Percentiles rank a stretch among this genome's conserved stretches.
Conservation (phyloP, 2,113 vertebrate genomes). For the Spilogale gracilis region DNA sequence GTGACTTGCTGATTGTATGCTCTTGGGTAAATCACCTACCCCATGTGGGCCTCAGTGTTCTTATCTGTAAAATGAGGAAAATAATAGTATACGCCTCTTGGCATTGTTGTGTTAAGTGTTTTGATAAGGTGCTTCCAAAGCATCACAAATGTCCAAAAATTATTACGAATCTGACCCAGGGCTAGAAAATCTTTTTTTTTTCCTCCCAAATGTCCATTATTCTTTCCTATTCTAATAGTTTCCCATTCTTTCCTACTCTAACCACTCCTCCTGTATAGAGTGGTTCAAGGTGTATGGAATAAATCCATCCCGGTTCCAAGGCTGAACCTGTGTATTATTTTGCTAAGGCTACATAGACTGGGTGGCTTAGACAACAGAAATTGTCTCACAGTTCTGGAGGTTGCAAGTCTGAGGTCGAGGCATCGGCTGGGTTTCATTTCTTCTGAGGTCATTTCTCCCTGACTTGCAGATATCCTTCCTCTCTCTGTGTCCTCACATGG, state of each 20-base stretch:
- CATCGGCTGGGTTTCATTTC: not conserved
- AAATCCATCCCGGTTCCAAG: not conserved
- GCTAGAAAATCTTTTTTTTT: not conserved
- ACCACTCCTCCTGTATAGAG: not conserved
- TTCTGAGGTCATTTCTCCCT: not conserved
- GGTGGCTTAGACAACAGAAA: not conserved
- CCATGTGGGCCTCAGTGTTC: not conserved
- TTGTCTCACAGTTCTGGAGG: not conserved
- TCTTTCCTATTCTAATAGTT: not conserved
- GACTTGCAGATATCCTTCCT: not conserved
- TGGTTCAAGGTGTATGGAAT: not conserved
- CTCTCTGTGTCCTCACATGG: not conserved
- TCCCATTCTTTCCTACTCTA: not conserved
- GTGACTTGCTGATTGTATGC: not conserved
- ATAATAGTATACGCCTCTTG: not conserved
- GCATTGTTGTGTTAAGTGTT: not conserved
- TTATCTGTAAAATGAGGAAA: not conserved
- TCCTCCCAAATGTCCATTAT: not conserved
- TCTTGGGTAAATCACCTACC: not conserved
- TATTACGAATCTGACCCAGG: not conserved
- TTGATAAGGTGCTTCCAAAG: not conserved
- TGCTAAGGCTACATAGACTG: not conserved
- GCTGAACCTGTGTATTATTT: not conserved
- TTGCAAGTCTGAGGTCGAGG: not conserved
- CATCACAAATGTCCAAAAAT: not conserved